These are phyloP conservation scores for Crotalus tigris DNA, from an alignment of 2,113 vertebrate genomes.

Conservation along the genomic window DNA sequence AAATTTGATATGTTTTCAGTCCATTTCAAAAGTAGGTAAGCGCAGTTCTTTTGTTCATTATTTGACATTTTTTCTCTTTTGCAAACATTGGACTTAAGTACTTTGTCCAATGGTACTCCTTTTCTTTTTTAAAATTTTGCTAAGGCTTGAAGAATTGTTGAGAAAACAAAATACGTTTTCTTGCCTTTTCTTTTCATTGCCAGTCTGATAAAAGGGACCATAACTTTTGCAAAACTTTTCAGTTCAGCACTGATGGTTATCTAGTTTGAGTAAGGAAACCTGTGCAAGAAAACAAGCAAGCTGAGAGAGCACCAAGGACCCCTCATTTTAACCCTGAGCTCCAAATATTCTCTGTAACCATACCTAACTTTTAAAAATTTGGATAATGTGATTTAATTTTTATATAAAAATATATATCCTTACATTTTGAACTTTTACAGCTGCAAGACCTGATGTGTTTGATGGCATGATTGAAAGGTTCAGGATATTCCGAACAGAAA, in stretches of 20 bases:
- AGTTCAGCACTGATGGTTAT: not conserved
- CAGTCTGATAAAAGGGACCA: not conserved
- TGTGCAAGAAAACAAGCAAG: not conserved
- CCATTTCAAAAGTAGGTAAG: not conserved
- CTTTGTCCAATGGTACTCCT: not conserved
- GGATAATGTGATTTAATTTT: not conserved
- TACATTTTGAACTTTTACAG: constrained; percentile 54
- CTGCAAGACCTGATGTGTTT: constrained; percentile 72
- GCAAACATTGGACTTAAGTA: not conserved
- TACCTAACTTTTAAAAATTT: not conserved
- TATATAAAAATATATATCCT: not conserved
- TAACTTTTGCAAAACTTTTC: not conserved
- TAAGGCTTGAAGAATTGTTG: not conserved
- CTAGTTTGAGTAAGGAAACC: not conserved
- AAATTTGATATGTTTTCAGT: not conserved
- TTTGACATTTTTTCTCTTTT: not conserved
- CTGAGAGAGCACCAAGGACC: not conserved
- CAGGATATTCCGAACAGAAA: constrained; percentile 93
- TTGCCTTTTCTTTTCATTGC: not conserved
- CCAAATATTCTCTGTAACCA: not conserved
- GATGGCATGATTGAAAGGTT: constrained; percentile 82
- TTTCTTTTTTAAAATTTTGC: not conserved
- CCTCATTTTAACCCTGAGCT: not conserved
- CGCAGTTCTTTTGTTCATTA: not conserved
- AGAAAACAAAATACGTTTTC: not conserved